A percentile compares a stretch with the other conserved stretches of the same genome.
These are phyloP conservation scores for Diaprepes abbreviatus DNA, from an alignment of 2,888 invertebrate species.

Conservation along the genomic window DNA sequence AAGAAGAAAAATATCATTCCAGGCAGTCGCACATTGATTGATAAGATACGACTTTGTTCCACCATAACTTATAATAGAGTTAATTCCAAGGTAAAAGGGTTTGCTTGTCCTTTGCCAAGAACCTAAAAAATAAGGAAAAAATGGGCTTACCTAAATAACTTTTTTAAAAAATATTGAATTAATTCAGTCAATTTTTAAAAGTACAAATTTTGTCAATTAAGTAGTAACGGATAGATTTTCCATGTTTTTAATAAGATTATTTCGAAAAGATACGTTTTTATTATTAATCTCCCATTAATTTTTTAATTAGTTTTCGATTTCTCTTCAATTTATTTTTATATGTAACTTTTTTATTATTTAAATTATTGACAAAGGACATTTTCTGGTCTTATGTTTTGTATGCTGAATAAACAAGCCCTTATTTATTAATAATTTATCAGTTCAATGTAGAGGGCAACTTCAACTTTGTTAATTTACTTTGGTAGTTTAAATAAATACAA, in stretches of 20 bases:
- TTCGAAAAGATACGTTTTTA: too few species aligned
- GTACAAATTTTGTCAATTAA: too few species aligned
- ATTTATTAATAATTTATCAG: not conserved
- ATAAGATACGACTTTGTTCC: not conserved
- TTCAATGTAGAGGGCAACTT: not conserved
- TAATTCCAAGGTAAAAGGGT: not conserved
- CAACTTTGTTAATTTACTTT: not conserved
- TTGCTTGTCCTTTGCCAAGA: not conserved
- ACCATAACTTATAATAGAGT: not conserved
- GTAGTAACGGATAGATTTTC: too few species aligned
- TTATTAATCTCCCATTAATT: too few species aligned
- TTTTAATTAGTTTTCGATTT: too few species aligned
- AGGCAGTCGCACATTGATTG: not conserved
- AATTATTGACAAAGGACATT: conserved; percentile 1
- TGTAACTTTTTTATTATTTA: conserved; percentile 9
- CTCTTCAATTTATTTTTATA: not conserved
- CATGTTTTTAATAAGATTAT: too few species aligned
- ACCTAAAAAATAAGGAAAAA: too few species aligned
- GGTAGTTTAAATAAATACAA: conserved; percentile 6
- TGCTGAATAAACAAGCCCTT: not conserved
- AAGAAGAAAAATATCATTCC: not conserved
- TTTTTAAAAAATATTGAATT: too few species aligned
- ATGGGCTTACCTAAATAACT: too few species aligned
- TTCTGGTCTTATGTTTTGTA: not conserved
- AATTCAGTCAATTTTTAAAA: too few species aligned